Conservation (phyloP, 2,113 vertebrate genomes). For the Coregonus clupeaformis region DNA sequence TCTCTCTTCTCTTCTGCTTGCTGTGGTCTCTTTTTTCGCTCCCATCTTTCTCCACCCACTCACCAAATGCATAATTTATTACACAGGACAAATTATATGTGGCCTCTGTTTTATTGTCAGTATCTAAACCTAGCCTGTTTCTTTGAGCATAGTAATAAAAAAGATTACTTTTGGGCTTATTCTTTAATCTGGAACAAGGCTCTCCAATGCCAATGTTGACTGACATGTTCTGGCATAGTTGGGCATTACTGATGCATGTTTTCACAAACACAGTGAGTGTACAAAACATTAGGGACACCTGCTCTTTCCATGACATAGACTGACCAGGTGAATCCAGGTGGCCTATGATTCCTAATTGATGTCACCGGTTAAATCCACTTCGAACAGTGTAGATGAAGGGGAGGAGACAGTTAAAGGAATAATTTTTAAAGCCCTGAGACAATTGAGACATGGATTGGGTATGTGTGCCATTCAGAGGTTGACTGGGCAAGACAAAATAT, state of each 20-base stretch:
- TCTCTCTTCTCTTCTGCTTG: background rate
- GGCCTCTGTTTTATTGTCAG: slow-evolving; percentile 35
- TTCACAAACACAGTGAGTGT: no score
- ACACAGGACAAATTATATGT: slow-evolving; percentile 64
- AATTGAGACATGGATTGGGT: no score
- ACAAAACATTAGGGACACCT: no score
- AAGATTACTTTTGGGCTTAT: slow-evolving; percentile 57
- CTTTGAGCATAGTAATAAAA: slow-evolving; percentile 51
- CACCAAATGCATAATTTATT: slow-evolving; percentile 52
- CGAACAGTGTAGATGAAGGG: no score
- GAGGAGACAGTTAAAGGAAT: no score
- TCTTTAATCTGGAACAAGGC: slow-evolving; percentile 55
- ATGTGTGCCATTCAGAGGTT: no score
- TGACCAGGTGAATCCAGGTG: no score
- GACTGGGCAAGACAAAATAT: no score
- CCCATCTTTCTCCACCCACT: slow-evolving; percentile 55
- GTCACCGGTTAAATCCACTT: no score
- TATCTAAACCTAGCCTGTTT: slow-evolving; percentile 39
- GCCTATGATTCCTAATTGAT: no score
- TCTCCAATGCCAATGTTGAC: background rate
- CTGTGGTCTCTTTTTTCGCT: background rate
- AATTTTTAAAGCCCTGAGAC: no score
- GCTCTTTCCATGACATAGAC: no score
- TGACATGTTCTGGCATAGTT: slow-evolving; percentile 9
- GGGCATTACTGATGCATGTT: background rate